Base-by-base conservation (phyloP, 2,113 vertebrate genomes). In the Falco punctatus region DNA sequence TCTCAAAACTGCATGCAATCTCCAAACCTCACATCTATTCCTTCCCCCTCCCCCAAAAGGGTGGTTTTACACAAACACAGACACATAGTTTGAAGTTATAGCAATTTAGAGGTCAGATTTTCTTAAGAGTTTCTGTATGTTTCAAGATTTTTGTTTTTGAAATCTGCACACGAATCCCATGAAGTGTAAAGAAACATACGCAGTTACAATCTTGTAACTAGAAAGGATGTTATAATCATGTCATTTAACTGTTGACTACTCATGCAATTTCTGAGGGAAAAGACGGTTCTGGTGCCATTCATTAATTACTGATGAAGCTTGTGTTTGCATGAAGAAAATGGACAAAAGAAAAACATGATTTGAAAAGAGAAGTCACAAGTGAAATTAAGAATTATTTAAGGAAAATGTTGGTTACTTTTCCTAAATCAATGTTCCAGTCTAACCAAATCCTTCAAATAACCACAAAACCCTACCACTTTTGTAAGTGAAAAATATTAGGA, bases 221-320 rank as follows among this genome's bases (percentile, higher is more conserved):
- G 79, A 78, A 73, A 57, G 54, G 72, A 51, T 46, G 74, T 72
- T 72, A 58, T 73, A 88, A 85, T 66, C 32, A 59, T 52, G 59
- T 91, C 48, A 55, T 79, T 94, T 91, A 95, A 92, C 54, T 87
- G 57, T 4, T 83, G 61, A 81, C 24, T 88, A 67, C 52, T 97
- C 20, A 13, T 52, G 35, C 78, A 91, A 79, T 93, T 82, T 90
- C 57, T 74, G n/a, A 88, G 18, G 46, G 15, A 88, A 84, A 72
- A 79, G 17, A 82, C 94, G 65, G 42, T 92, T 81, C 73, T 75
- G 40, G 61, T 70, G 54, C 24, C 33, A 49, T 35, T 81, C 26
- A 38, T 44, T 57, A 79, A 78, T 89, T 86, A 77, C 73, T 72
- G 46, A 80, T 62, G 42, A 93, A 49, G 49, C 83, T 92, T 94